Evolutionary conservation across 2,888 invertebrate species (phyloP).

Genomic region (Epirrhoe tristata): DNA sequence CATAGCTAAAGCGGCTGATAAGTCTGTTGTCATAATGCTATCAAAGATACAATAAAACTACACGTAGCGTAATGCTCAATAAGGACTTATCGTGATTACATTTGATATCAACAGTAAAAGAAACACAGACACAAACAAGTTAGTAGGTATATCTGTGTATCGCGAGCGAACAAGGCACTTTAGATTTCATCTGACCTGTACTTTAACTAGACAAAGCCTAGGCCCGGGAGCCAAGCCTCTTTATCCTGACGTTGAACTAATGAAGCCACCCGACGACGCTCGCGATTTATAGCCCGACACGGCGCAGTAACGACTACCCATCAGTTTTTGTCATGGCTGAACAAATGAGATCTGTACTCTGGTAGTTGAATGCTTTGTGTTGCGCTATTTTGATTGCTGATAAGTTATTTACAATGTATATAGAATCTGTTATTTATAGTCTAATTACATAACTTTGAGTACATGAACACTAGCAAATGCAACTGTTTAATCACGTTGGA

Average conservation of each 20-base stretch:
- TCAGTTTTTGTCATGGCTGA: conserved; percentile 47
- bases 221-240: conserved; percentile 36
- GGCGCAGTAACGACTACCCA: conserved; percentile 47
- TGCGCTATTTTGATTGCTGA: conserved; percentile 16
- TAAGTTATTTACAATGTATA: conserved; percentile 14
- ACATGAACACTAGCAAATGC: neutral
- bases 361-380: conserved; percentile 22
- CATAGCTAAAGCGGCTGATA: neutral
- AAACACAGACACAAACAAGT: neutral
- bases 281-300: conserved; percentile 48
- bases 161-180: conserved; percentile 6
- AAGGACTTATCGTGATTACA: neutral
- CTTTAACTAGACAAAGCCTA: conserved; percentile 36
- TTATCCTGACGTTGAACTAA: conserved; percentile 58
- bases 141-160: conserved; percentile 4
- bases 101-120: neutral
- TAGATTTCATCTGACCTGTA: conserved; percentile 19
- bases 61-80: neutral
- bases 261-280: conserved; percentile 52
- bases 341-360: conserved; percentile 29
- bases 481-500: neutral
- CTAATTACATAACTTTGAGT: conserved; percentile 2
- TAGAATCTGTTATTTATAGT: conserved; percentile 2
- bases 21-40: neutral
- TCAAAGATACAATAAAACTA: neutral